A percentile compares a stretch with the other conserved stretches of the same genome.
Evolutionary conservation across 2,888 invertebrate genomes (phyloP).

Genomic region (Drosophila algonquin): DNA sequence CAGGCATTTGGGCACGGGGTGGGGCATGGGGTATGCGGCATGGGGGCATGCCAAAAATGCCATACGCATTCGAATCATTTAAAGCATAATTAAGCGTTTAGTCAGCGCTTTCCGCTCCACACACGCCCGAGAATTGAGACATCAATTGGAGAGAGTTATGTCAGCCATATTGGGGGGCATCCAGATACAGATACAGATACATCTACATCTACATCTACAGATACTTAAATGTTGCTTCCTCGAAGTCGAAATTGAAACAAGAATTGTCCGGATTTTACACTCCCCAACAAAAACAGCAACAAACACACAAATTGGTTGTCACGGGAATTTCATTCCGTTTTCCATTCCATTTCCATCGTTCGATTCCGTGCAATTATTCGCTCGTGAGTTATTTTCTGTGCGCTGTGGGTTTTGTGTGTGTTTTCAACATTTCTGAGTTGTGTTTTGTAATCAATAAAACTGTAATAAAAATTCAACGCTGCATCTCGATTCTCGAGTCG

Average conservation of each 20-base stretch:
- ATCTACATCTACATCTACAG: slow-evolving; percentile 36
- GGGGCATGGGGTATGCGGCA: not conserved
- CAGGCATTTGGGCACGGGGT: not conserved
- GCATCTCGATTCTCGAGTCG: slow-evolving; percentile 23
- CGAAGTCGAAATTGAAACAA: slow-evolving; percentile 56
- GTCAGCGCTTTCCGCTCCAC: no score
- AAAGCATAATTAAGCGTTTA: slow-evolving; percentile 70
- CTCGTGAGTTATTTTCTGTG: slow-evolving; percentile 29
- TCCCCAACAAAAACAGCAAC: not conserved
- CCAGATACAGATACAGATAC: slow-evolving; percentile 28
- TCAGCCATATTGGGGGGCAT: slow-evolving; percentile 58
- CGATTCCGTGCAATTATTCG: slow-evolving; percentile 53
- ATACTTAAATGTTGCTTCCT: slow-evolving; percentile 72
- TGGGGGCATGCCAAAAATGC: slow-evolving; percentile 68
- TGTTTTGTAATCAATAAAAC: slow-evolving; percentile 43
- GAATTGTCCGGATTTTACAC: slow-evolving; percentile 52
- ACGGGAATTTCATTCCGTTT: slow-evolving; percentile 11
- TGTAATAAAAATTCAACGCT: slow-evolving; percentile 38
- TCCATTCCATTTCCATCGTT: slow-evolving; percentile 8
- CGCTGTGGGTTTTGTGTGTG: not conserved
- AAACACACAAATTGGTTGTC: slow-evolving; percentile 26
- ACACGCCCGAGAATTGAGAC: slow-evolving; percentile 66
- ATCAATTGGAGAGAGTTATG: slow-evolving; percentile 70
- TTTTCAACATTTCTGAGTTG: slow-evolving; percentile 20
- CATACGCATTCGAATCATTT: slow-evolving; percentile 68